phyloP scores from a whole-genome alignment of 1,140 invertebrate species.

The Bemisia tabaci region DNA sequence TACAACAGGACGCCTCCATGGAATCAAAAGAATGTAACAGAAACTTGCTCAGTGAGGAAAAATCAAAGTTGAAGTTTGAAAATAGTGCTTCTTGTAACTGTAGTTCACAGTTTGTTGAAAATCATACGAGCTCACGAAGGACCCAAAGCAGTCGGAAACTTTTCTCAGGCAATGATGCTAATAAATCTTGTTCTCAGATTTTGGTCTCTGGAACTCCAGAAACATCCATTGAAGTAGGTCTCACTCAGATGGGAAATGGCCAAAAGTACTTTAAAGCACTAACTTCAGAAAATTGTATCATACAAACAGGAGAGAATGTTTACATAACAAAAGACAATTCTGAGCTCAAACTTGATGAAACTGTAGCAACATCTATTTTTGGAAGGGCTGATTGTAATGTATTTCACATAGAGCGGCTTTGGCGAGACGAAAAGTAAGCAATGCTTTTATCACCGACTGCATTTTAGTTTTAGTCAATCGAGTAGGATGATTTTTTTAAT shows the following conservation, averaged over 20 bases:
- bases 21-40: background rate
- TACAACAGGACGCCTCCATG: background rate
- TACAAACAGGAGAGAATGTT: constrained; percentile 63
- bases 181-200: background rate
- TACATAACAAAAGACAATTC: constrained; percentile 80
- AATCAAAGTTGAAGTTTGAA: background rate
- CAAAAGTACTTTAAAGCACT: background rate
- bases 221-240: background rate
- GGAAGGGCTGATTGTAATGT: constrained; percentile 83
- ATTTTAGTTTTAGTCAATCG: too few relatives aligned
- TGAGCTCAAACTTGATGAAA: constrained; percentile 27
- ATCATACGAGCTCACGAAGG: background rate
- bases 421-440: constrained; percentile 70
- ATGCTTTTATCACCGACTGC: background rate
- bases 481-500: too few relatives aligned
- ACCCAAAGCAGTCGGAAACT: background rate
- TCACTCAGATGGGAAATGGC: background rate
- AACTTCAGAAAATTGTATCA: background rate
- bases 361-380: constrained; percentile 39
- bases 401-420: constrained; percentile 81
- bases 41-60: background rate
- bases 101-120: background rate
- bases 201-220: background rate
- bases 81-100: background rate
- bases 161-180: too few relatives aligned